Conservation (phyloP, 1,140 invertebrate genomes). For the Bombus fervidus region DNA sequence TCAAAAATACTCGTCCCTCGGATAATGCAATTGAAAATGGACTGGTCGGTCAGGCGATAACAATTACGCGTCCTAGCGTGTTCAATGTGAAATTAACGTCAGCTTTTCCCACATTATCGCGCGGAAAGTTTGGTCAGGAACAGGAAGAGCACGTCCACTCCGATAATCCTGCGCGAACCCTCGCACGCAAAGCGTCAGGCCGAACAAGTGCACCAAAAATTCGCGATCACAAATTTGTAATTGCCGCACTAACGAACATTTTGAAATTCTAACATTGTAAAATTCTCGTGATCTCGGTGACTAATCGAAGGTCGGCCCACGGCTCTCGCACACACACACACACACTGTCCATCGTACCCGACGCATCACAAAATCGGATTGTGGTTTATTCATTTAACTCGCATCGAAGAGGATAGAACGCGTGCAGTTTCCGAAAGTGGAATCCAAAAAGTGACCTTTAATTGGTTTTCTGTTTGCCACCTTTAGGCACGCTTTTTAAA, state of each 20-base stretch:
- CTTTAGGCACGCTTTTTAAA: neutral
- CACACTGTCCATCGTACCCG: neutral
- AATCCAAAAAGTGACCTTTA: neutral
- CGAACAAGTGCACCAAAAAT: constrained; percentile 45
- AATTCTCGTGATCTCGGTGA: constrained; percentile 5
- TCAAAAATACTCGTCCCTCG: neutral
- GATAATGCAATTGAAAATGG: constrained; percentile 41
- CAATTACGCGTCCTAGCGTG: constrained; percentile 31
- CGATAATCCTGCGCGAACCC: constrained; percentile 76
- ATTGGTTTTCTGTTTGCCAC: neutral
- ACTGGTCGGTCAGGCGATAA: constrained; percentile 26
- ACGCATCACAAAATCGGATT: constrained; percentile 25
- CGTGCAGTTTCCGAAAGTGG: neutral
- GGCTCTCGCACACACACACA: neutral
- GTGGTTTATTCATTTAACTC: constrained; percentile 38
- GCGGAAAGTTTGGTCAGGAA: constrained; percentile 45
- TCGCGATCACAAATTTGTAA: constrained; percentile 52
- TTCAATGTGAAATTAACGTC: constrained; percentile 57
- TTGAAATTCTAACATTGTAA: constrained; percentile 46
- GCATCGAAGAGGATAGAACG: neutral
- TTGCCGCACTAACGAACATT: constrained; percentile 61
- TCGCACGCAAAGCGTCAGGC: constrained; percentile 54
- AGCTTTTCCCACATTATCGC: constrained; percentile 78
- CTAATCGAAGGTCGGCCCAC: constrained; percentile 21
- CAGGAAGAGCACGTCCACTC: constrained; percentile 50